phyloP scores from a whole-genome alignment of 2,113 vertebrate genomes.

The Dipodomys spectabilis region DNA sequence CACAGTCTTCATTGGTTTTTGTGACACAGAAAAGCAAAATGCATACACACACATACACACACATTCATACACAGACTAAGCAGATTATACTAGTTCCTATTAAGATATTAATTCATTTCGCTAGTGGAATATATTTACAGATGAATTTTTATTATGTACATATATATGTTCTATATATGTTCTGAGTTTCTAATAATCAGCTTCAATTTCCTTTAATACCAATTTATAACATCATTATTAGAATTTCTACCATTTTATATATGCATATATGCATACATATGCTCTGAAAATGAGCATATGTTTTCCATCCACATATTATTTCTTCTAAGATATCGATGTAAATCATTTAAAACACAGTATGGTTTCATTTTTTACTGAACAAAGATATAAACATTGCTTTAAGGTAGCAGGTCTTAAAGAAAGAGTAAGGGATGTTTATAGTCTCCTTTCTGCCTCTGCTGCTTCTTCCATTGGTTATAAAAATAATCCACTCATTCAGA shows the following conservation, averaged over 20 bases:
- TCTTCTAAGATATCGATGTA: background rate
- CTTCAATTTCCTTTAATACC: background rate
- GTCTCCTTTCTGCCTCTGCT: background rate
- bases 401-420: background rate
- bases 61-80: background rate
- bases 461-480: background rate
- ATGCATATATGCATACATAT: background rate
- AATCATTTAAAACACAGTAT: background rate
- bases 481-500: conserved; percentile 36
- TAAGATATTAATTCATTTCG: conserved; percentile 31
- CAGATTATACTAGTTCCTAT: conserved; percentile 7
- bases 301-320: background rate
- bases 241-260: background rate
- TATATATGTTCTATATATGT: no score
- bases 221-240: background rate
- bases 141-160: conserved; percentile 31
- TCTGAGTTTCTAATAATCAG: no score
- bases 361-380: background rate
- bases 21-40: background rate
- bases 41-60: background rate
- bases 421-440: background rate
- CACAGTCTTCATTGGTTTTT: background rate
- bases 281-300: background rate
- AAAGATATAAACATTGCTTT: background rate
- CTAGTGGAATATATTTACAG: conserved; percentile 22